A percentile compares a stretch with the other conserved stretches of the same genome.
These are phyloP conservation scores for Unio delphinus DNA, from an alignment of 2,888 invertebrate species.

Conservation along the genomic window DNA sequence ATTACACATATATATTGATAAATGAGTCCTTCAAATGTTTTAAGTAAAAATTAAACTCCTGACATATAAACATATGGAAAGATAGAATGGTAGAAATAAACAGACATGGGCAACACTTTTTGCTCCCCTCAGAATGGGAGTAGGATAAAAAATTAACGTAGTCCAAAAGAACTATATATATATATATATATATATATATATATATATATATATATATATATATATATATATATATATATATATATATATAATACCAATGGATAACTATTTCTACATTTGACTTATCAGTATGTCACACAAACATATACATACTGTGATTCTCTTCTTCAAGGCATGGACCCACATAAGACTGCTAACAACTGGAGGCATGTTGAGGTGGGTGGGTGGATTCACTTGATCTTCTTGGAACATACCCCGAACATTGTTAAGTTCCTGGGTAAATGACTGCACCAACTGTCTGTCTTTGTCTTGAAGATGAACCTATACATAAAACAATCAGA, in stretches of 20 bases:
- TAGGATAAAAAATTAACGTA: too few relatives aligned
- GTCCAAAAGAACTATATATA: too few relatives aligned
- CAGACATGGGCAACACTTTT: too few relatives aligned
- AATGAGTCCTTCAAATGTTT: too few relatives aligned
- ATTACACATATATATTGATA: too few relatives aligned
- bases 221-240: too few relatives aligned
- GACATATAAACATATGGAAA: too few relatives aligned
- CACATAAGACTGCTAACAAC: constrained; percentile 68
- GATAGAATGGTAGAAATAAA: too few relatives aligned
- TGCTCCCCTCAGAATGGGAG: too few relatives aligned
- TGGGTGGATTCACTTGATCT: constrained; percentile 51
- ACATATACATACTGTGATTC: constrained; percentile 59
- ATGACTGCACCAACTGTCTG: constrained; percentile 54
- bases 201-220: too few relatives aligned
- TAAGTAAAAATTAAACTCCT: too few relatives aligned
- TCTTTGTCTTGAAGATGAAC: constrained; percentile 65
- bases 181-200: neutral
- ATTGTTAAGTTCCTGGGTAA: constrained; percentile 63
- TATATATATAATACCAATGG: too few relatives aligned
- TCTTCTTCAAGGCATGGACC: constrained; percentile 64
- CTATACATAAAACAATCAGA: constrained; percentile 23
- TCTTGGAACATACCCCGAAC: constrained; percentile 64
- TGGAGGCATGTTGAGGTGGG: constrained; percentile 68
- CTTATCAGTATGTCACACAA: neutral
- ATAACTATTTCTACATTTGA: neutral